Percentiles rank a stretch among this genome's conserved stretches.
Evolutionary conservation across 2,888 invertebrate genomes (phyloP).

Genomic region (Pollenia angustigena): DNA sequence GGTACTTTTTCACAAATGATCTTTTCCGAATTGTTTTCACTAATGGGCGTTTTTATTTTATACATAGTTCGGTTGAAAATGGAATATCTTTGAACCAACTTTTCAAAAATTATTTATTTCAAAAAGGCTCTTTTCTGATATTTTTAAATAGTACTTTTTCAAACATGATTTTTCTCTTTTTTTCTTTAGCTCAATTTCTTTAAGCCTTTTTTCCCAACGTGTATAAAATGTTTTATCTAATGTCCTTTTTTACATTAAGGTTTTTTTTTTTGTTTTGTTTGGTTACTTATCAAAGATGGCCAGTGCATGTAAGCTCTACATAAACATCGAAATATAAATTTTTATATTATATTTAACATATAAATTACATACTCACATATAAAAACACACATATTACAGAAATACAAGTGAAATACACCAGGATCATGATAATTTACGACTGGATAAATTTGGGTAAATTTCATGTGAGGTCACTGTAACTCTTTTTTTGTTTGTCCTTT

Average conservation of each 20-base stretch:
- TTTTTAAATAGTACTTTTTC: too few relatives aligned
- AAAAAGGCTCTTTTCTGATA: too few relatives aligned
- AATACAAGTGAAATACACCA: conserved; percentile 45
- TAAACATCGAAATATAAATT: conserved; percentile 43
- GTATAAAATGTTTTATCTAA: conserved; percentile 44
- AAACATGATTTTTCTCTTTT: too few relatives aligned
- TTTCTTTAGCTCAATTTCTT: too few relatives aligned
- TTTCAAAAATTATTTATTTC: too few relatives aligned
- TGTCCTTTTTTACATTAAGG: conserved; percentile 61
- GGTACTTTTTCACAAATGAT: too few relatives aligned
- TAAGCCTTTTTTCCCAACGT: conserved; percentile 27
- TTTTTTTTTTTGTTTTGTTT: conserved; percentile 30
- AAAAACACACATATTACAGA: conserved; percentile 19
- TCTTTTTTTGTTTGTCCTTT: conserved; percentile 18
- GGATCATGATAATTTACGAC: conserved; percentile 76
- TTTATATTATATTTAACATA: conserved; percentile 64
- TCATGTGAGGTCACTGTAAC: conserved; percentile 54
- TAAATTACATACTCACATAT: conserved; percentile 56
- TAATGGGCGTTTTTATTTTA: too few relatives aligned
- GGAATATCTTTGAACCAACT: too few relatives aligned
- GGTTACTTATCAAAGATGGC: conserved; percentile 65
- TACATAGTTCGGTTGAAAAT: too few relatives aligned
- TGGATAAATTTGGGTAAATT: conserved; percentile 62
- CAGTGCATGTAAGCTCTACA: conserved; percentile 49
- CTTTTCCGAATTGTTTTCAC: too few relatives aligned